A percentile compares a stretch with the other conserved stretches of the same genome.
phyloP scores from a whole-genome alignment of 2,113 vertebrate species.

The Sminthopsis crassicaudata region DNA sequence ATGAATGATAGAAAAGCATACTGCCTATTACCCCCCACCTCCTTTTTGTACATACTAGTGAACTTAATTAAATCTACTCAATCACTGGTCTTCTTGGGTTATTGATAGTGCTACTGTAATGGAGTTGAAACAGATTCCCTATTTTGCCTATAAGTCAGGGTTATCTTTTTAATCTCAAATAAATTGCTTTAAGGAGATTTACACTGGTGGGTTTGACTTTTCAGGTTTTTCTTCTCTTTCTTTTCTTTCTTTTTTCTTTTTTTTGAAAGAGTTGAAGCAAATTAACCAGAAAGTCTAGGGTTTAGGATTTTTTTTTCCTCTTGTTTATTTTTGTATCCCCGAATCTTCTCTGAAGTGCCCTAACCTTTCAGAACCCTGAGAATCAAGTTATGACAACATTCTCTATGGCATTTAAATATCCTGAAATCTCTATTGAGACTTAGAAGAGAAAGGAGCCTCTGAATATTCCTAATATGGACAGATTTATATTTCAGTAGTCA shows the following conservation, averaged over 20 bases:
- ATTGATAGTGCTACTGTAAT: conserved; percentile 70
- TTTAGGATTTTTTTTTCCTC: not conserved
- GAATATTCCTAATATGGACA: not conserved
- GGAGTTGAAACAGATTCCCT: conserved; percentile 80
- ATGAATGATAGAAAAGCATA: conserved; percentile 38
- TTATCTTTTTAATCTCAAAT: conserved; percentile 82
- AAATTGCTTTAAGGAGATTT: conserved; percentile 80
- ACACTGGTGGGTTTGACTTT: conserved; percentile 72
- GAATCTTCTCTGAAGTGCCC: conserved; percentile 19
- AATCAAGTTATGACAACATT: not conserved
- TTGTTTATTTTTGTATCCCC: conserved; percentile 66
- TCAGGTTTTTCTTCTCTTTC: conserved; percentile 78
- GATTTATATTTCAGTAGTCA: not conserved
- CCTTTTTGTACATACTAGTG: conserved; percentile 47
- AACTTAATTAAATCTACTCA: conserved; percentile 77
- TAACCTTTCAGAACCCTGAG: not conserved
- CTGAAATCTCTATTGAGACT: not conserved
- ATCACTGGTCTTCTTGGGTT: conserved; percentile 61
- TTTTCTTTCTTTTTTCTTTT: conserved; percentile 75
- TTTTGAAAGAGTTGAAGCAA: conserved; percentile 72
- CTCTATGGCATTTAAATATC: conserved; percentile 21
- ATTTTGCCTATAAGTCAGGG: conserved; percentile 69
- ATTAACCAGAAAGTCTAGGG: conserved; percentile 65
- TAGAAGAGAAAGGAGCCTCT: not conserved
- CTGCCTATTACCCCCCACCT: conserved; percentile 27